A percentile compares a stretch with the other conserved stretches of the same genome.
Evolutionary conservation across 2,888 invertebrate genomes (phyloP).

Genomic region (Pandemis corylana): DNA sequence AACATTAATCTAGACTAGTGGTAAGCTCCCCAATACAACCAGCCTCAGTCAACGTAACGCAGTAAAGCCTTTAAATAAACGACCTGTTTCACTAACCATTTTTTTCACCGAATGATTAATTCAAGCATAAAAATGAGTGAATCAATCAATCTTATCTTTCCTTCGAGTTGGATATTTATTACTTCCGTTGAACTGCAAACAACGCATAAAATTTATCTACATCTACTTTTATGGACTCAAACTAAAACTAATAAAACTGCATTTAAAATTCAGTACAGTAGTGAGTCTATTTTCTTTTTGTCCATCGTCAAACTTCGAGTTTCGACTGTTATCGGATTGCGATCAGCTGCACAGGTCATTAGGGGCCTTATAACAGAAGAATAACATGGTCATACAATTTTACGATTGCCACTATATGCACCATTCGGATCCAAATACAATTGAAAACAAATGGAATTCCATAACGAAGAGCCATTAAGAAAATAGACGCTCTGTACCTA

Average conservation of each 20-base stretch:
- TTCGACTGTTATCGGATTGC: too few relatives aligned
- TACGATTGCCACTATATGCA: too few relatives aligned
- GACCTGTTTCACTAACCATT: constrained; percentile 6
- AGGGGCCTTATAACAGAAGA: too few relatives aligned
- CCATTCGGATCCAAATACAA: too few relatives aligned
- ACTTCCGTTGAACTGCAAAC: constrained; percentile 8
- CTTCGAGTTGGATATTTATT: constrained; percentile 7
- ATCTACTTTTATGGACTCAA: background rate
- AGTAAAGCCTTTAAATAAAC: constrained; percentile 8
- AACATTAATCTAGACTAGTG: constrained; percentile 24
- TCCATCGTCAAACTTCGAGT: too few relatives aligned
- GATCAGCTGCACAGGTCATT: too few relatives aligned
- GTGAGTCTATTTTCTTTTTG: background rate
- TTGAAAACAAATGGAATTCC: too few relatives aligned
- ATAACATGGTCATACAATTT: too few relatives aligned
- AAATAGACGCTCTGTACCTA: too few relatives aligned
- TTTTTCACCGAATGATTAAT: constrained; percentile 11
- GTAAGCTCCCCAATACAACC: constrained; percentile 12
- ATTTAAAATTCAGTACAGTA: background rate
- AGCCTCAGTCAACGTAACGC: constrained; percentile 15
- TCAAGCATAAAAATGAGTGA: constrained; percentile 15
- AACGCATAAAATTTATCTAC: background rate
- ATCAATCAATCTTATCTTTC: constrained; percentile 23
- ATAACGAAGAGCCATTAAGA: too few relatives aligned
- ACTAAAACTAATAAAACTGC: background rate